These are phyloP conservation scores for Parelbella ahira DNA, from an alignment of 2,888 invertebrate genomes.

Conservation along the genomic window DNA sequence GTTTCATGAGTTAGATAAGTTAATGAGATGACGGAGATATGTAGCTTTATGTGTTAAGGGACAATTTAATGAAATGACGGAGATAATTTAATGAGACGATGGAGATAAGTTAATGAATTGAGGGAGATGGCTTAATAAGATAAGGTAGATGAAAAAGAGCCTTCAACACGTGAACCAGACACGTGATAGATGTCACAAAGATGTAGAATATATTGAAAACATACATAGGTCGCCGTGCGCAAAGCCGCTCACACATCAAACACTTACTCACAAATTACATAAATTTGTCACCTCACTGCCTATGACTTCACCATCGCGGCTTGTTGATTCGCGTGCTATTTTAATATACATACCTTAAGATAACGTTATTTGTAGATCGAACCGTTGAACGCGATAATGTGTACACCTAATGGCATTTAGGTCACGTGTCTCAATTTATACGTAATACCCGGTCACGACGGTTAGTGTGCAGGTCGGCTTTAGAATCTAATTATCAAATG, in stretches of 20 bases:
- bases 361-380: conserved; percentile 28
- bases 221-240: conserved; percentile 6
- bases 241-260: conserved; percentile 5
- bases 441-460: too few species aligned
- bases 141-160: too few species aligned
- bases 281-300: conserved; percentile 46
- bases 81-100: too few species aligned
- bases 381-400: conserved; percentile 1
- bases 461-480: too few species aligned
- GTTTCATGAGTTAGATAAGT: too few species aligned
- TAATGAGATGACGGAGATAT: too few species aligned
- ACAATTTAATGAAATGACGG: too few species aligned
- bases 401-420: conserved; percentile 4
- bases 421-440: too few species aligned
- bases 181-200: conserved; percentile 6
- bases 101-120: too few species aligned
- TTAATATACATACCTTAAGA: conserved; percentile 28
- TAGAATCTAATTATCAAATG: too few species aligned
- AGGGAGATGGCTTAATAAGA: too few species aligned
- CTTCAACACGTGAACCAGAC: background rate
- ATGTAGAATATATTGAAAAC: conserved; percentile 3
- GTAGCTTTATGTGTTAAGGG: too few species aligned
- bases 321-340: conserved; percentile 36
- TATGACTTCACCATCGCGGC: conserved; percentile 44
- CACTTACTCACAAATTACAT: conserved; percentile 36